Evolutionary conservation across 2,888 invertebrate genomes (phyloP).

Genomic region (Caenorhabditis drosophilae): DNA sequence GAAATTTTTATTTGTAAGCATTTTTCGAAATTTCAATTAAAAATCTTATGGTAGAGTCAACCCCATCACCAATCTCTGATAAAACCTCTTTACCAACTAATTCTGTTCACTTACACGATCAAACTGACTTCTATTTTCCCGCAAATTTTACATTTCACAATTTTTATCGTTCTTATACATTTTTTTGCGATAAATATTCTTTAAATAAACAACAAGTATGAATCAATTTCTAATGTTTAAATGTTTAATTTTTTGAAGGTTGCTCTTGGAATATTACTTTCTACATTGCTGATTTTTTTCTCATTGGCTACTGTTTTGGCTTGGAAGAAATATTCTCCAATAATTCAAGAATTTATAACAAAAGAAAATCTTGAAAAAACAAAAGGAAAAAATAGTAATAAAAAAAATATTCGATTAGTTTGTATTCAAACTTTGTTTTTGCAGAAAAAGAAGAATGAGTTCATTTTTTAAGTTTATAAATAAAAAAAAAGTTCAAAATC

Average conservation of each 20-base stretch:
- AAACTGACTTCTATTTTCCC: not conserved
- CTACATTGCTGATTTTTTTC: conserved; percentile 27
- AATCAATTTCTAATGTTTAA: not conserved
- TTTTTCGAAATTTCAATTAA: not conserved
- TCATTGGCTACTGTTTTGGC: conserved; percentile 24
- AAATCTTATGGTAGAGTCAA: not conserved
- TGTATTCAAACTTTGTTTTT: conserved; percentile 15
- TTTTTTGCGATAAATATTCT: conserved; percentile 34
- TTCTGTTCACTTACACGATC: not conserved
- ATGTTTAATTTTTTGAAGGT: conserved; percentile 28
- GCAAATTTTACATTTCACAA: not conserved
- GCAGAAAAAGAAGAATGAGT: conserved; percentile 52
- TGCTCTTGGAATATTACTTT: conserved; percentile 33
- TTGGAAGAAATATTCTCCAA: conserved; percentile 46
- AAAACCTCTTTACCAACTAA: not conserved
- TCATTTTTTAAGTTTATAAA: conserved; percentile 58
- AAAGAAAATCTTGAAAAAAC: conserved; percentile 36
- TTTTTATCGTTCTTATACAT: not conserved
- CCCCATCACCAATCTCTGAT: not conserved
- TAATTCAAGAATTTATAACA: conserved; percentile 36
- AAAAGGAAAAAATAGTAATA: conserved; percentile 7
- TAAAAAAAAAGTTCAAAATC: conserved; percentile 52
- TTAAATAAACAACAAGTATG: conserved; percentile 44
- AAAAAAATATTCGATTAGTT: conserved; percentile 1
- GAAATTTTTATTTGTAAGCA: too few species aligned